A percentile compares a stretch with the other conserved stretches of the same genome.
These are phyloP conservation scores for Glossosoma conforme DNA, from an alignment of 1,140 invertebrate species.

Conservation along the genomic window DNA sequence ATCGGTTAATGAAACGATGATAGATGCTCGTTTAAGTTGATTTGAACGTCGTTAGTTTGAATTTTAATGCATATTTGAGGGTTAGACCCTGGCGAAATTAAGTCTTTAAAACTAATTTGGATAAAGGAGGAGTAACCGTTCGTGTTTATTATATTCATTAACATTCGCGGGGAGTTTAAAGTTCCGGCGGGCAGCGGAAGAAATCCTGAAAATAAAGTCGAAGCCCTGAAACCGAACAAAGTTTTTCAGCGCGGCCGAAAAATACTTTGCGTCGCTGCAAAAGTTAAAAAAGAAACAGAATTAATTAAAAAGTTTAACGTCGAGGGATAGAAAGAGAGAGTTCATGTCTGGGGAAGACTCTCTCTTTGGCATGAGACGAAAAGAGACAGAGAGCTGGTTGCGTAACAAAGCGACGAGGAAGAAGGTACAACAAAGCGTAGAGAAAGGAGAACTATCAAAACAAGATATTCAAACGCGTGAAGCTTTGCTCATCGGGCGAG, in stretches of 20 bases:
- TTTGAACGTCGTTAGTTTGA: too few species aligned
- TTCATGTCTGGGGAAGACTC: background rate
- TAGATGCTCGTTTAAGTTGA: too few species aligned
- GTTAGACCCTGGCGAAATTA: too few species aligned
- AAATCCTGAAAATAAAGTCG: slow-evolving; percentile 20
- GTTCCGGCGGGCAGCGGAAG: slow-evolving; percentile 4
- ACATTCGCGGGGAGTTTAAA: slow-evolving; percentile 12
- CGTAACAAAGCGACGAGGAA: slow-evolving; percentile 13
- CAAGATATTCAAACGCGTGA: slow-evolving; percentile 30
- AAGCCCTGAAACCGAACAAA: background rate
- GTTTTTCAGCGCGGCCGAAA: background rate
- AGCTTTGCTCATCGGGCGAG: slow-evolving; percentile 4
- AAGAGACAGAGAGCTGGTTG: background rate
- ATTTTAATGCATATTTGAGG: too few species aligned
- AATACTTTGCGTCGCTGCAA: slow-evolving; percentile 4
- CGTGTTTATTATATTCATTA: slow-evolving; percentile 17
- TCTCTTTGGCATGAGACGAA: background rate
- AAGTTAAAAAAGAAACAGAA: slow-evolving; percentile 25
- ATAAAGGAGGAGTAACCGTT: slow-evolving; percentile 15
- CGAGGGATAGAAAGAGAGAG: slow-evolving; percentile 3
- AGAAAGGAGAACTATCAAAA: slow-evolving; percentile 24
- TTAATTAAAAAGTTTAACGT: slow-evolving; percentile 30
- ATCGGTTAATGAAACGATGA: too few species aligned
- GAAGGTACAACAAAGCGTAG: slow-evolving; percentile 13
- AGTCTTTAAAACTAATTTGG: too few species aligned